phyloP scores from a whole-genome alignment of 2,888 invertebrate genomes.

The Willowsia nigromaculata region DNA sequence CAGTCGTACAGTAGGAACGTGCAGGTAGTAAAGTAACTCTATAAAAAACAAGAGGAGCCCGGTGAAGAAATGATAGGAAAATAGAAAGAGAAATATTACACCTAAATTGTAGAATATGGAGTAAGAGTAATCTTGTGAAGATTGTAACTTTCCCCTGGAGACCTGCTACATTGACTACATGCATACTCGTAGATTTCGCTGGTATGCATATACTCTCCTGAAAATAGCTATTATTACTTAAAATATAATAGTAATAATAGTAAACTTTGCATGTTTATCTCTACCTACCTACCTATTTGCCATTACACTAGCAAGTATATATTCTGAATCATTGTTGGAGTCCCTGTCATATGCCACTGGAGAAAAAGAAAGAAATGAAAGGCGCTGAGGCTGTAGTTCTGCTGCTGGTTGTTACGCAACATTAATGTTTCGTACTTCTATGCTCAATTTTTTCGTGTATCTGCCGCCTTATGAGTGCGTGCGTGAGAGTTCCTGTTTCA shows the following conservation, averaged over 20 bases:
- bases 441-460: not conserved
- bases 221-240: not conserved
- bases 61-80: conserved; percentile 10
- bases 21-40: not conserved
- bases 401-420: not conserved
- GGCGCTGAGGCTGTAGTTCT: not conserved
- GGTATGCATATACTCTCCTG: not conserved
- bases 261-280: not conserved
- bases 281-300: not conserved
- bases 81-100: conserved; percentile 37
- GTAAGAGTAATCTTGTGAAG: conserved; percentile 46
- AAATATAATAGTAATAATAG: not conserved
- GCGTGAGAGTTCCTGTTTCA: not conserved
- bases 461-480: not conserved
- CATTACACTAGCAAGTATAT: not conserved
- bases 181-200: not conserved
- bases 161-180: not conserved
- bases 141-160: conserved; percentile 63
- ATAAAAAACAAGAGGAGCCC: not conserved
- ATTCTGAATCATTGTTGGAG: not conserved
- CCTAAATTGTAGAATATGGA: conserved; percentile 25
- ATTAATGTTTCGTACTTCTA: conserved; percentile 27
- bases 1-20: not conserved
- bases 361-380: not conserved
- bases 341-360: not conserved